Evolutionary conservation across 2,888 invertebrate species (phyloP).

Genomic region (Saturnia pavonia): DNA sequence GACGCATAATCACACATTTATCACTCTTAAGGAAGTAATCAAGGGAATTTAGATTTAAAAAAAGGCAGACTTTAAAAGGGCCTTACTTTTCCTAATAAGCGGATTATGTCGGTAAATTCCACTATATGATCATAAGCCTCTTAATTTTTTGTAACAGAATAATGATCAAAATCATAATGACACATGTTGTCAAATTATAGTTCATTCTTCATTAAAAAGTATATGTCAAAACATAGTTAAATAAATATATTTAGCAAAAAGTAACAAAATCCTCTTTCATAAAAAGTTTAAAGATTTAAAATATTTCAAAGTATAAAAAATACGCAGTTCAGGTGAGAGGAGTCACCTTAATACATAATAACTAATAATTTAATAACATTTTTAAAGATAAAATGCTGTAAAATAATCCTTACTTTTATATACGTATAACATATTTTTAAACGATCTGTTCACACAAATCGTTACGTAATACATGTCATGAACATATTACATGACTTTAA

Average conservation of each 20-base stretch:
- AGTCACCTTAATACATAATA: not conserved
- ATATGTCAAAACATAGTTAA: no score
- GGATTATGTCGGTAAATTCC: not conserved
- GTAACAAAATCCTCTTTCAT: no score
- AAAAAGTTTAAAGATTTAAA: not conserved
- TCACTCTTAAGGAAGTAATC: not conserved
- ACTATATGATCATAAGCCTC: not conserved
- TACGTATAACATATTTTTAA: not conserved
- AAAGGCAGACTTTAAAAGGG: not conserved
- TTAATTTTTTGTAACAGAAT: not conserved
- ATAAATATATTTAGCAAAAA: no score
- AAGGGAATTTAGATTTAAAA: not conserved
- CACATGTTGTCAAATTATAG: no score
- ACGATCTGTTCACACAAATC: not conserved
- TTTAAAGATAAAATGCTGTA: not conserved
- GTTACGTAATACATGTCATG: not conserved
- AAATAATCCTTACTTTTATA: not conserved
- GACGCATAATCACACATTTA: not conserved
- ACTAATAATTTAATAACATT: not conserved
- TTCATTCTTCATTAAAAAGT: no score
- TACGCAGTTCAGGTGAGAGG: not conserved
- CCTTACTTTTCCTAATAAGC: not conserved
- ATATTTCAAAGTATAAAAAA: not conserved
- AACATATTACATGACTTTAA: not conserved
- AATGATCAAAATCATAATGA: not conserved